Conservation (phyloP, 2,888 invertebrate genomes). For the Chymomyza amoena region DNA sequence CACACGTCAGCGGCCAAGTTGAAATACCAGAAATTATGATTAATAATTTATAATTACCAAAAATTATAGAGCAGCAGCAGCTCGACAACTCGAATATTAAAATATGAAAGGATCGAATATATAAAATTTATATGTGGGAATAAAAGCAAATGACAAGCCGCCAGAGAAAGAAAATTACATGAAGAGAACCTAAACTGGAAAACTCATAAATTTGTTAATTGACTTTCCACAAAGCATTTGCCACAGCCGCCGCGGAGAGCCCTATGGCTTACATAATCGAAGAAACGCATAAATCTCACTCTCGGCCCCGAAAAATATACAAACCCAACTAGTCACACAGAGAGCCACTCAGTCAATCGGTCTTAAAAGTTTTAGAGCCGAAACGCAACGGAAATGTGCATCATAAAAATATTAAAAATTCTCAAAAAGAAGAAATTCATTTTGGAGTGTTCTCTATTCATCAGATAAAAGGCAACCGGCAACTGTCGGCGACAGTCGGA, state of each 20-base stretch:
- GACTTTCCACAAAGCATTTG: conserved; percentile 52
- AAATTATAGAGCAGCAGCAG: conserved; percentile 62
- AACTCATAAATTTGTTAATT: conserved; percentile 74
- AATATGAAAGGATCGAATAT: conserved; percentile 3
- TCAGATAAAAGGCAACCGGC: conserved; percentile 36
- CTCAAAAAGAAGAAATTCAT: conserved; percentile 17
- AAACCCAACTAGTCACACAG: background rate
- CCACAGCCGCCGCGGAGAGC: conserved; percentile 35
- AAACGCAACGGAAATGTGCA: conserved; percentile 62
- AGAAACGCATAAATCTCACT: conserved; percentile 65
- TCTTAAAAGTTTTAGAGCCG: conserved; percentile 17
- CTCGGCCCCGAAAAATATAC: conserved; percentile 1
- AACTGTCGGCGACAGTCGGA: conserved; percentile 10
- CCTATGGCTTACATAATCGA: conserved; percentile 62
- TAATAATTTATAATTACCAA: conserved; percentile 72
- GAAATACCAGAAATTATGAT: conserved; percentile 68
- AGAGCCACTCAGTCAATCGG: conserved; percentile 55
- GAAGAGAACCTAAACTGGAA: conserved; percentile 27
- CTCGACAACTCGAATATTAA: conserved; percentile 16
- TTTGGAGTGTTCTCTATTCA: conserved; percentile 11
- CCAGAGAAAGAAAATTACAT: conserved; percentile 44
- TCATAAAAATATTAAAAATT: conserved; percentile 71
- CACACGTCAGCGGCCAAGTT: conserved; percentile 29
- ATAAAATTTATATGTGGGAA: conserved; percentile 18
- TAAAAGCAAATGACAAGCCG: conserved; percentile 35